Percentiles rank a stretch among this genome's conserved stretches.
Evolutionary conservation across 2,888 invertebrate genomes (phyloP).

Genomic region (Masnerella sp.): DNA sequence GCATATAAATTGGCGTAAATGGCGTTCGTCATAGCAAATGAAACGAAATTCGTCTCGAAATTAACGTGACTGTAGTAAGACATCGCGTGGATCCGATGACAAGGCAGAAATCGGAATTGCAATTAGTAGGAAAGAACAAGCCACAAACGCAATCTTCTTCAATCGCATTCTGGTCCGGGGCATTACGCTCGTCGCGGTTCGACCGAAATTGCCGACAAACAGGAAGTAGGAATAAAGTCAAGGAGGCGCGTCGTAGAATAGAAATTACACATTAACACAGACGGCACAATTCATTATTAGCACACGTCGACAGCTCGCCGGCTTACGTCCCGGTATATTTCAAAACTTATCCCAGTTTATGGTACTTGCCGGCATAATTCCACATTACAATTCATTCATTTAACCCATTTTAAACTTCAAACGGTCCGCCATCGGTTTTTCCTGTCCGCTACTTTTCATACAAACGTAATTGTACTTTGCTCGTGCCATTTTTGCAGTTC

Average conservation of each 20-base stretch:
- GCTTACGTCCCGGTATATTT: constrained; percentile 45
- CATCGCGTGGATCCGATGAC: constrained; percentile 40
- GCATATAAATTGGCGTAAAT: not conserved
- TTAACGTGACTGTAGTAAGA: constrained; percentile 34
- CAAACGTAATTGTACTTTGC: constrained; percentile 3
- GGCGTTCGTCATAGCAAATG: constrained; percentile 14
- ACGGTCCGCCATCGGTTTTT: constrained; percentile 15
- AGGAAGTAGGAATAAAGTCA: constrained; percentile 51
- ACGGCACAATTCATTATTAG: constrained; percentile 56
- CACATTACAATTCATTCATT: constrained; percentile 43
- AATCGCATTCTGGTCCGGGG: constrained; percentile 39
- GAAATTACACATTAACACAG: constrained; percentile 57
- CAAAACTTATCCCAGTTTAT: constrained; percentile 52
- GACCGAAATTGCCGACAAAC: constrained; percentile 49
- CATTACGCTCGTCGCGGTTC: constrained; percentile 38
- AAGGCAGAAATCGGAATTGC: constrained; percentile 44
- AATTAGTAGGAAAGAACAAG: constrained; percentile 45
- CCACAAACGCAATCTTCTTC: constrained; percentile 42
- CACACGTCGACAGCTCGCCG: constrained; percentile 40
- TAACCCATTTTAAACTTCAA: constrained; percentile 34
- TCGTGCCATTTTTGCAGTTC: not conserved
- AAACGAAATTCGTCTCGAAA: constrained; percentile 20
- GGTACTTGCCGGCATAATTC: constrained; percentile 27
- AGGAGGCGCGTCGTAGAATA: constrained; percentile 52
- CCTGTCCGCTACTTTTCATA: constrained; percentile 2